A percentile compares a stretch with the other conserved stretches of the same genome.
These are phyloP conservation scores for Stenichneumon culpator DNA, from an alignment of 2,888 invertebrate species.

Conservation along the genomic window DNA sequence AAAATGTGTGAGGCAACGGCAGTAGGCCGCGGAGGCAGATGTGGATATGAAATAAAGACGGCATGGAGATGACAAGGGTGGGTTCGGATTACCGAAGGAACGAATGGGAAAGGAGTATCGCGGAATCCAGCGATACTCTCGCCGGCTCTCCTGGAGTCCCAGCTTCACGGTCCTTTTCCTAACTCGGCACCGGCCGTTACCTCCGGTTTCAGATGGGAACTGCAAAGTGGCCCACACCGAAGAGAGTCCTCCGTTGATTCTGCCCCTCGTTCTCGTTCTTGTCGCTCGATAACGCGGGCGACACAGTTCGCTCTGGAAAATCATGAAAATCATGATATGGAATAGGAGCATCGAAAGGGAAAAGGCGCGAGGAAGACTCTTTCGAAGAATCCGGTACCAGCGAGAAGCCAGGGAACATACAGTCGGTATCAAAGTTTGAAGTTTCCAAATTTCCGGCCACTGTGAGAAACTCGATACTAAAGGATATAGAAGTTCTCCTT, in stretches of 20 bases:
- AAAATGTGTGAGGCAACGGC: neutral
- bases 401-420: slow-evolving; percentile 12
- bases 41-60: slow-evolving; percentile 44
- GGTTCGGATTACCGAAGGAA: slow-evolving; percentile 32
- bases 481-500: slow-evolving; percentile 72
- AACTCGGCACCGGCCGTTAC: neutral
- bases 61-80: slow-evolving; percentile 30
- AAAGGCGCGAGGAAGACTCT: slow-evolving; percentile 18
- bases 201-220: slow-evolving; percentile 40
- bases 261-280: slow-evolving; percentile 6
- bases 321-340: neutral
- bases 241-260: slow-evolving; percentile 10
- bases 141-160: slow-evolving; percentile 7
- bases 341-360: slow-evolving; percentile 25
- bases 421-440: slow-evolving; percentile 72
- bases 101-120: slow-evolving; percentile 47
- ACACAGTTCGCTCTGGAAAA: slow-evolving; percentile 2
- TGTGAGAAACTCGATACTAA: slow-evolving; percentile 41
- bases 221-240: slow-evolving; percentile 25
- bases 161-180: neutral
- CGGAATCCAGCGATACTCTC: slow-evolving; percentile 31
- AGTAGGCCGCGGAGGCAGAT: slow-evolving; percentile 11
- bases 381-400: slow-evolving; percentile 13
- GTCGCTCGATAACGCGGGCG: slow-evolving; percentile 6
- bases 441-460: slow-evolving; percentile 81